A percentile compares a stretch with the other conserved stretches of the same genome.
Evolutionary conservation across 2,113 vertebrate genomes (phyloP).

Genomic region (Haplotaxodon microlepis): DNA sequence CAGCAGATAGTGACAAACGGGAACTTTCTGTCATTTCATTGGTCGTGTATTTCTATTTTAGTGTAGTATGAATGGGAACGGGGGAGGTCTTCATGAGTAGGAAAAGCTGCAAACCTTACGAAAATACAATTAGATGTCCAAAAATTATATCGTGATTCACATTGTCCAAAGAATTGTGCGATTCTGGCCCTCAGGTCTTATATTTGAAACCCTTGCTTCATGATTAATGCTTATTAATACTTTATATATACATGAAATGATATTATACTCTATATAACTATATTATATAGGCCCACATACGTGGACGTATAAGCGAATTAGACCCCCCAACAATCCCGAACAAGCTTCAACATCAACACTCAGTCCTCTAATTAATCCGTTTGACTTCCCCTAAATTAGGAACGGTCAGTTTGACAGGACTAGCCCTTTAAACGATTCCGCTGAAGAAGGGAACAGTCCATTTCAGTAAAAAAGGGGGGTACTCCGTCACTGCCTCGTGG

Average conservation of each 20-base stretch:
- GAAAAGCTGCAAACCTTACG: neutral
- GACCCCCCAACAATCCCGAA: neutral
- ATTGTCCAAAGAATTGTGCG: neutral
- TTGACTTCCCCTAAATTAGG: neutral
- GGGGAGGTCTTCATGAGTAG: neutral
- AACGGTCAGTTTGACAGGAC: slow-evolving; percentile 24
- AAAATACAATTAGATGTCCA: neutral
- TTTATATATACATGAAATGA: neutral
- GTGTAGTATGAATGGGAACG: neutral
- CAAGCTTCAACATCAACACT: neutral
- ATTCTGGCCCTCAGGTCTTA: neutral
- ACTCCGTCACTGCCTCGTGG: neutral
- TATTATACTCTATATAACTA: neutral
- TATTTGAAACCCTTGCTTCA: neutral
- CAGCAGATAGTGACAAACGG: neutral
- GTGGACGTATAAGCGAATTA: neutral
- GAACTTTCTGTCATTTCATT: neutral
- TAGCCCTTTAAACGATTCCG: slow-evolving; percentile 54
- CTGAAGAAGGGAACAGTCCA: slow-evolving; percentile 53
- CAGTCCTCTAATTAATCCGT: neutral
- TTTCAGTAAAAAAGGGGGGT: slow-evolving; percentile 28
- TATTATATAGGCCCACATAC: neutral
- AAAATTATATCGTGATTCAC: neutral
- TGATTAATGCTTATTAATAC: neutral
- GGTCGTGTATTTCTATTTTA: neutral